These are phyloP conservation scores for Thryonomys swinderianus DNA, from an alignment of 2,113 vertebrate species.

Conservation along the genomic window DNA sequence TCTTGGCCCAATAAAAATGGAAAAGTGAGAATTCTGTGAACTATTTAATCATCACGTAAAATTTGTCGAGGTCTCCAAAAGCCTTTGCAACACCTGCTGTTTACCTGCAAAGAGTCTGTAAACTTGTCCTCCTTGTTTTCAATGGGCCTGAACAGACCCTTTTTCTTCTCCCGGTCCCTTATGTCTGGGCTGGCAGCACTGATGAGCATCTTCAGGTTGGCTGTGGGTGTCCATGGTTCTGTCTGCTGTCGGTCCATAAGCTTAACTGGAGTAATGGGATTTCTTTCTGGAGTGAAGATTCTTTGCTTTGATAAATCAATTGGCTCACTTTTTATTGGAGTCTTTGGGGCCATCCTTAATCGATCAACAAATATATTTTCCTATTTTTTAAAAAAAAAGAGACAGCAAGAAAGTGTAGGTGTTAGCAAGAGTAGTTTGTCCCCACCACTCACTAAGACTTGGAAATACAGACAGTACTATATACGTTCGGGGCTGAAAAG, in stretches of 20 bases:
- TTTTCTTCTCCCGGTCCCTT: constrained; percentile 92
- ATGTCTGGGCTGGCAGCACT: constrained; percentile 92
- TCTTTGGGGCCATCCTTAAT: constrained; percentile 88
- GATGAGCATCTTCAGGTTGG: constrained; percentile 91
- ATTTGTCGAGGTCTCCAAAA: background rate
- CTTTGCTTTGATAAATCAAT: constrained; percentile 87
- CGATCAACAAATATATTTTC: constrained; percentile 93
- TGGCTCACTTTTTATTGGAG: constrained; percentile 90
- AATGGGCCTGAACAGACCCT: constrained; percentile 93
- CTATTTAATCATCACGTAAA: constrained; percentile 14
- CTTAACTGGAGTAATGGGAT: constrained; percentile 93
- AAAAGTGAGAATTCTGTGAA: background rate
- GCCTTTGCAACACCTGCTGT: background rate
- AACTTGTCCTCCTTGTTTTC: constrained; percentile 86
- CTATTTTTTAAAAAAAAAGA: constrained; percentile 84
- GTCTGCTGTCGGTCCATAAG: constrained; percentile 81
- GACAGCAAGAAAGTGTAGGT: constrained; percentile 49
- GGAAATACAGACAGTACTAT: background rate
- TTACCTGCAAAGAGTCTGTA: constrained; percentile 87
- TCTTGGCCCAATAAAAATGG: background rate
- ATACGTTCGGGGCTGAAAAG: background rate
- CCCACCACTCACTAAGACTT: background rate
- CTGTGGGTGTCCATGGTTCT: constrained; percentile 90
- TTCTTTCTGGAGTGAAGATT: constrained; percentile 86
- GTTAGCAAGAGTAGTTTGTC: background rate